Evolutionary conservation across 2,888 invertebrate species (phyloP).

Genomic region (Microctonus brassicae): DNA sequence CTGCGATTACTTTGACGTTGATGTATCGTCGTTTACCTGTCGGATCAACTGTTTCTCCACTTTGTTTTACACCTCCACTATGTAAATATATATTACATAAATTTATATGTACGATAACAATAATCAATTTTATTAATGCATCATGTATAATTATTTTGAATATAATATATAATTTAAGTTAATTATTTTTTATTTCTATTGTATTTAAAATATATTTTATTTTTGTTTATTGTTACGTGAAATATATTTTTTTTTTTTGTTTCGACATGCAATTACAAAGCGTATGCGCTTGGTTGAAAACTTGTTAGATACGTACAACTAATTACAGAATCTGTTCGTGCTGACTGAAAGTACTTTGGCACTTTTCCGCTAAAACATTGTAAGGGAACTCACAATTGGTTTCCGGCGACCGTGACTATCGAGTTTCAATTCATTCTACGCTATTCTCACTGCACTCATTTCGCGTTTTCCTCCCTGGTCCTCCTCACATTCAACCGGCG

Average conservation of each 20-base stretch:
- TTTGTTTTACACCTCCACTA: neutral
- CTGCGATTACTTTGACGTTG: slow-evolving; percentile 48
- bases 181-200: neutral
- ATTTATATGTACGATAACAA: no score
- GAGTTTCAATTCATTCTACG: slow-evolving; percentile 34
- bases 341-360: slow-evolving; percentile 30
- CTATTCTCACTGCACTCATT: slow-evolving; percentile 12
- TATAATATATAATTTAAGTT: no score
- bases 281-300: slow-evolving; percentile 18
- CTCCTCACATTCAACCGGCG: neutral
- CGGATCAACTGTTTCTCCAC: slow-evolving; percentile 41
- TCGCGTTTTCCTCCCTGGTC: neutral
- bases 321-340: slow-evolving; percentile 32
- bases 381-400: slow-evolving; percentile 35
- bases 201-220: neutral
- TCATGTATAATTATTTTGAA: no score
- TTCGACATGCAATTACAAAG: slow-evolving; percentile 19
- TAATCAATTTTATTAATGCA: no score
- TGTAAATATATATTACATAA: neutral
- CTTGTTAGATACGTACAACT: slow-evolving; percentile 25
- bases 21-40: slow-evolving; percentile 48
- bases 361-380: slow-evolving; percentile 34
- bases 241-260: neutral
- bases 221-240: neutral
- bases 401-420: slow-evolving; percentile 32